Percentiles rank a stretch among this genome's conserved stretches.
These are phyloP conservation scores for Caerostris darwini DNA, from an alignment of 1,140 invertebrate genomes.

Conservation along the genomic window DNA sequence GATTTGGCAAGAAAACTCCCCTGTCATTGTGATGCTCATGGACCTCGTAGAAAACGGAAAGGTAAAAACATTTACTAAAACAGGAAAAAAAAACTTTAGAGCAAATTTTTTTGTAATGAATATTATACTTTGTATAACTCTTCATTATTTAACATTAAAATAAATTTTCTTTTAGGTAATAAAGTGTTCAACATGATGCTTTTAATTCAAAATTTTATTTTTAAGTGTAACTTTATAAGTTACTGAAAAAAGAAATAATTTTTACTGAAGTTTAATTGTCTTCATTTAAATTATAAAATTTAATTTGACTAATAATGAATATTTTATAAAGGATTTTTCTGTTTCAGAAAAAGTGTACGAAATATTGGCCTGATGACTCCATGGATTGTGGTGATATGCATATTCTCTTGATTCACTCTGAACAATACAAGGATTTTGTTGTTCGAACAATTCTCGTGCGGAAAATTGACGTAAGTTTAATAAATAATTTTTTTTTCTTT, in stretches of 20 bases:
- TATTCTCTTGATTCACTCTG: constrained; percentile 74
- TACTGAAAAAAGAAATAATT: no score
- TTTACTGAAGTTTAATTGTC: no score
- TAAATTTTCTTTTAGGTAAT: no score
- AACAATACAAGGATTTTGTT: constrained; percentile 76
- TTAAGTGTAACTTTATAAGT: no score
- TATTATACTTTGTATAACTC: no score
- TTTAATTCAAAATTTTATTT: neutral
- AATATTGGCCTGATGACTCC: constrained; percentile 85
- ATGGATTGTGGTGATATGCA: constrained; percentile 77
- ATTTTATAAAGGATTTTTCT: neutral
- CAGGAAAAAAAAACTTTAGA: no score
- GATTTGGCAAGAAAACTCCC: constrained; percentile 88
- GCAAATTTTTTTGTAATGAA: no score
- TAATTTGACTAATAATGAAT: neutral
- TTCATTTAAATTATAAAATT: no score
- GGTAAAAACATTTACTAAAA: constrained; percentile 81
- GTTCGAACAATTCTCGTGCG: constrained; percentile 76
- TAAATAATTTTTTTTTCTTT: neutral
- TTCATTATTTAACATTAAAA: no score
- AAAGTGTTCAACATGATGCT: no score
- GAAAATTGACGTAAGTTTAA: constrained; percentile 70
- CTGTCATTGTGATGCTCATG: constrained; percentile 90
- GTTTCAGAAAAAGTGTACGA: constrained; percentile 86
- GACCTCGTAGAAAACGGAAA: constrained; percentile 89